These are phyloP conservation scores for Aulostomus chinensis DNA, from an alignment of 2,797 vertebrate genomes.

Conservation along the genomic window DNA sequence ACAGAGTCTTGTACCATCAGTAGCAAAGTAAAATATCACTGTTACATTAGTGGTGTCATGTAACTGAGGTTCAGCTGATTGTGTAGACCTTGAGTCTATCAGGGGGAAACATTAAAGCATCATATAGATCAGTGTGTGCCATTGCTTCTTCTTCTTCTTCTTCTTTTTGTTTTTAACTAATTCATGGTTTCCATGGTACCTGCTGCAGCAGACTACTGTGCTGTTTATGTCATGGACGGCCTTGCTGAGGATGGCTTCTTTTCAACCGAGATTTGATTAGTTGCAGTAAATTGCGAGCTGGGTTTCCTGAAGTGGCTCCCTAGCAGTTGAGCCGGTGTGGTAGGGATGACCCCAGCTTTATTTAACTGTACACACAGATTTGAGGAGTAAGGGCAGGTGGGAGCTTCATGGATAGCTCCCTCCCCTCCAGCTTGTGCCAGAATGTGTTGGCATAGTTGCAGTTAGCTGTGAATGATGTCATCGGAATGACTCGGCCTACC, in stretches of 20 bases:
- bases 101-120: too few species aligned
- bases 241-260: constrained; percentile 22
- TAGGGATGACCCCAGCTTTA: not conserved
- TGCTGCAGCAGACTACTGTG: constrained; percentile 7
- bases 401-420: constrained; percentile 3
- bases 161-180: too few species aligned
- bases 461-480: constrained; percentile 12
- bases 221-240: constrained; percentile 23
- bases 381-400: not conserved
- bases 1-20: too few species aligned
- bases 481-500: constrained; percentile 31
- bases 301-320: constrained; percentile 1
- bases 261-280: constrained; percentile 32
- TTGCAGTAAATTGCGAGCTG: constrained; percentile 16
- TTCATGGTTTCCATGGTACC: constrained; percentile 28
- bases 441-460: constrained; percentile 7
- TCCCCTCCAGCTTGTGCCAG: constrained; percentile 1
- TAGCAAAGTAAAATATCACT: too few species aligned
- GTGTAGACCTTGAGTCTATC: not conserved
- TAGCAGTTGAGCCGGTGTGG: not conserved
- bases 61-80: too few species aligned
- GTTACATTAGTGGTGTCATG: not conserved
- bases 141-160: too few species aligned
- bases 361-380: not conserved
- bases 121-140: too few species aligned